phyloP scores from a whole-genome alignment of 2,888 invertebrate species.

The Drosophila mettleri region DNA sequence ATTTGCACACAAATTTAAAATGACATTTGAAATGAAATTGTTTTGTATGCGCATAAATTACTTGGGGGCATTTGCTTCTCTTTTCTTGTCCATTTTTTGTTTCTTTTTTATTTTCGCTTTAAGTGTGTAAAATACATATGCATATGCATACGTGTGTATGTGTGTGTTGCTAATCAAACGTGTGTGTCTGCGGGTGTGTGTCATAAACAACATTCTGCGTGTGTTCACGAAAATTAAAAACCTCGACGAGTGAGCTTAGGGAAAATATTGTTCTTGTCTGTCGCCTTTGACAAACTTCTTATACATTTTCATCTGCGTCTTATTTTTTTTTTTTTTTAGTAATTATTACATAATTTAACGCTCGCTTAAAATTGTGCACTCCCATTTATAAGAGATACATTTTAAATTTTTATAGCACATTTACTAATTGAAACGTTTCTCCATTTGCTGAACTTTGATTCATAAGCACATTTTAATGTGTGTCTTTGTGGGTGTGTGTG shows the following conservation, averaged over 20 bases:
- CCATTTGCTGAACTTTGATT: conserved; percentile 48
- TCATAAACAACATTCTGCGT: conserved; percentile 25
- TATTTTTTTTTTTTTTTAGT: neutral
- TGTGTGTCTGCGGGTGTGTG: conserved; percentile 2
- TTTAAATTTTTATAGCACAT: conserved; percentile 65
- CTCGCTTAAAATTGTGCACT: conserved; percentile 45
- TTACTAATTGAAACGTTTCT: conserved; percentile 77
- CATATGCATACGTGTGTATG: conserved; percentile 17
- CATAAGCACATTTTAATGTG: conserved; percentile 64
- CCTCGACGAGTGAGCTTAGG: conserved; percentile 74
- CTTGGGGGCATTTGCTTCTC: conserved; percentile 12
- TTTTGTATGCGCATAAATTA: conserved; percentile 44
- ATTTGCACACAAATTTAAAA: conserved; percentile 63
- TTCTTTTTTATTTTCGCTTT: conserved; percentile 15
- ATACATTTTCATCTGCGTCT: conserved; percentile 22
- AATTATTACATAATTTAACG: conserved; percentile 33
- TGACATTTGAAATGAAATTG: conserved; percentile 71
- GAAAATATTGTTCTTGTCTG: conserved; percentile 21
- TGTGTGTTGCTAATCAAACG: conserved; percentile 11
- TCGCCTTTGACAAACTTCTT: conserved; percentile 34
- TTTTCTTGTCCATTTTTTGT: neutral
- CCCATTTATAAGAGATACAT: conserved; percentile 22
- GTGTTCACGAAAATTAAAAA: conserved; percentile 50
- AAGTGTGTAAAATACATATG: conserved; percentile 60
- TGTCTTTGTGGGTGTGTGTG: conserved; percentile 24